These are phyloP conservation scores for Cettia cetti DNA, from an alignment of 2,113 vertebrate species.

Conservation along the genomic window DNA sequence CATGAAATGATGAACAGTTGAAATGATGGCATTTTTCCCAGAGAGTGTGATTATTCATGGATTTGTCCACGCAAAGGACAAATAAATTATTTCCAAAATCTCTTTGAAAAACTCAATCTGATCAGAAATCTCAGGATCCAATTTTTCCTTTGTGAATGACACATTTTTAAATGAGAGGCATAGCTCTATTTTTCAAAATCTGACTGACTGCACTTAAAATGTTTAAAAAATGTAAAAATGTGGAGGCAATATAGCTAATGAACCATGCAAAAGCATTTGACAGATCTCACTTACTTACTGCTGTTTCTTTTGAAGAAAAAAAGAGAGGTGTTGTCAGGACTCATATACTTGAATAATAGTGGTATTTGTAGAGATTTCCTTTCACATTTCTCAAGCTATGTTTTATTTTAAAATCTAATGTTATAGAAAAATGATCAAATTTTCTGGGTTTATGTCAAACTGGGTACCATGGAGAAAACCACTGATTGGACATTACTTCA, in stretches of 20 bases:
- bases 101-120: neutral
- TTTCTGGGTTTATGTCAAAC: neutral
- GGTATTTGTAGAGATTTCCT: neutral
- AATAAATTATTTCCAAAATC: constrained; percentile 16
- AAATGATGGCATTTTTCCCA: neutral
- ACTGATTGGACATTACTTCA: neutral
- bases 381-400: neutral
- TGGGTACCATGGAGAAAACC: neutral
- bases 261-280: constrained; percentile 36
- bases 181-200: constrained; percentile 30
- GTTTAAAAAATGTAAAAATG: constrained; percentile 32
- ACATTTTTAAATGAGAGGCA: constrained; percentile 37
- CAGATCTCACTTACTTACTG: constrained; percentile 15
- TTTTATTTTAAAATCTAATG: neutral
- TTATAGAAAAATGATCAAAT: neutral
- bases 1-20: neutral
- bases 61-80: constrained; percentile 7
- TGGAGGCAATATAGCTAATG: constrained; percentile 59
- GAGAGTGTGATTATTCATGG: neutral
- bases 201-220: constrained; percentile 32
- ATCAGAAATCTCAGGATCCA: neutral
- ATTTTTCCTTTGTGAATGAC: neutral
- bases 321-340: constrained; percentile 23
- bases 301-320: constrained; percentile 9
- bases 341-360: constrained; percentile 1